Conservation (phyloP, 2,888 invertebrate genomes). For the Hypolimnas misippus region DNA sequence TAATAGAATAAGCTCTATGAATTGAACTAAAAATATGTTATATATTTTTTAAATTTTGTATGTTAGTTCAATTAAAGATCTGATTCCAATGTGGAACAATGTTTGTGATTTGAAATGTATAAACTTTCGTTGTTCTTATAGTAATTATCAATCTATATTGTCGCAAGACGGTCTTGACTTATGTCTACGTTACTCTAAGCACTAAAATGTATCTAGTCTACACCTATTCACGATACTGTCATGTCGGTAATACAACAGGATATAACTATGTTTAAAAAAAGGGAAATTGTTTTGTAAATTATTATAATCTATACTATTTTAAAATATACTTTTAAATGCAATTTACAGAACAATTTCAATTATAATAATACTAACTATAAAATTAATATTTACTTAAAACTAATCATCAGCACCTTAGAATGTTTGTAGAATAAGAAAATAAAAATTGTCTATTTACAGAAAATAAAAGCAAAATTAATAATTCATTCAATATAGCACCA, state of each 20-base stretch:
- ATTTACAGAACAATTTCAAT: constrained; percentile 22
- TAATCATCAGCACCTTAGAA: constrained; percentile 35
- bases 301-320: neutral
- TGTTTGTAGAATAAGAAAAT: constrained; percentile 22
- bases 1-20: constrained; percentile 1
- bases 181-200: constrained; percentile 6
- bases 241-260: constrained; percentile 41
- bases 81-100: neutral
- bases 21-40: constrained; percentile 1
- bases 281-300: constrained; percentile 17
- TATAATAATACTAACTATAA: constrained; percentile 18
- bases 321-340: constrained; percentile 12
- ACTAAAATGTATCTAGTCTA: constrained; percentile 12
- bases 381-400: constrained; percentile 21
- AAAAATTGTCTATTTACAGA: constrained; percentile 39
- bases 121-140: neutral
- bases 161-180: constrained; percentile 4
- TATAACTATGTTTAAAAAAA: constrained; percentile 1
- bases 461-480: constrained; percentile 18
- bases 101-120: neutral
- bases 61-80: constrained; percentile 11
- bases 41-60: neutral
- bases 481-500: constrained; percentile 39
- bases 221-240: constrained; percentile 44
- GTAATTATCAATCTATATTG: neutral